Evolutionary conservation across 2,113 vertebrate species (phyloP).

Genomic region (Montifringilla adamsi): DNA sequence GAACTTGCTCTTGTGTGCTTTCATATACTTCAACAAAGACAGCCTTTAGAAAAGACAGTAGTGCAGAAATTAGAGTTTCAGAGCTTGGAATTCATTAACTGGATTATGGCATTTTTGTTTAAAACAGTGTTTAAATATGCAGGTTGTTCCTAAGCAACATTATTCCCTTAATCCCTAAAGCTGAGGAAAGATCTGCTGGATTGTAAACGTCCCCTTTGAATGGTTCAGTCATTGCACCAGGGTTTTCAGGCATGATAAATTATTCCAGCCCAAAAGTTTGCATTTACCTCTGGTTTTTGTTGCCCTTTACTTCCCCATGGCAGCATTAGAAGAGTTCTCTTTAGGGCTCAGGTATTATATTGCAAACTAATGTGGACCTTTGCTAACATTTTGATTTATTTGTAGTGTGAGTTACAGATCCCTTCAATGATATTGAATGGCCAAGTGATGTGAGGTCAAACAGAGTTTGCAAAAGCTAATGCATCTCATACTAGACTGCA

Average conservation of each 20-base stretch:
- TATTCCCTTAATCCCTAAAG: slow-evolving; percentile 32
- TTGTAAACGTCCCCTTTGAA: background rate
- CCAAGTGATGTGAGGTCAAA: slow-evolving; percentile 2
- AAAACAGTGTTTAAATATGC: slow-evolving; percentile 46
- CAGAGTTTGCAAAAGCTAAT: background rate
- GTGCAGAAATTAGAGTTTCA: background rate
- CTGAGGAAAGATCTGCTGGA: slow-evolving; percentile 15
- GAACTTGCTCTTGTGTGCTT: background rate
- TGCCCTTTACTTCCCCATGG: background rate
- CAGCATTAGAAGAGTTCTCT: background rate
- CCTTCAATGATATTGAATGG: background rate
- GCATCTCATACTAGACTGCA: background rate
- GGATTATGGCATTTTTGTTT: slow-evolving; percentile 8
- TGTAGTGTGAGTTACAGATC: background rate
- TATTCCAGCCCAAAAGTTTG: background rate
- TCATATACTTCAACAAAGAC: background rate
- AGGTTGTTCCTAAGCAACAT: slow-evolving; percentile 61
- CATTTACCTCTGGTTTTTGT: background rate
- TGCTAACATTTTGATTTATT: background rate
- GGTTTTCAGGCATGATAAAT: slow-evolving; percentile 38
- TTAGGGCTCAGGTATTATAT: background rate
- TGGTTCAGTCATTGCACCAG: background rate
- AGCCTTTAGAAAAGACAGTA: background rate
- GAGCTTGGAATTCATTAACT: slow-evolving; percentile 18
- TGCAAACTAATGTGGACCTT: background rate